These are phyloP conservation scores for Rotaria socialis DNA, from an alignment of 2,888 invertebrate species.

Conservation along the genomic window DNA sequence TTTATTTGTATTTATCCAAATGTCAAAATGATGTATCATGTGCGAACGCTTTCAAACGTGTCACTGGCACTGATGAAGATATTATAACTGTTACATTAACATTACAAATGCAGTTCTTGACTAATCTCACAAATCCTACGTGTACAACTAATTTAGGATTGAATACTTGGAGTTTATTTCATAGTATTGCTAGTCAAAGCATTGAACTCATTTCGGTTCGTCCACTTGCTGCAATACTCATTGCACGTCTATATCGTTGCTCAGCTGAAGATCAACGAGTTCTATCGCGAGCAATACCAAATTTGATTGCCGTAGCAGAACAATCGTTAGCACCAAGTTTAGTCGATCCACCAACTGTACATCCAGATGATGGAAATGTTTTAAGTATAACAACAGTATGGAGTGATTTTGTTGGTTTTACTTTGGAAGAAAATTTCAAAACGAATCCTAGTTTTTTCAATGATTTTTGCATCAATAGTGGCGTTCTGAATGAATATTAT, in stretches of 20 bases:
- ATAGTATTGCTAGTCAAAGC: neutral
- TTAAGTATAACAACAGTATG: neutral
- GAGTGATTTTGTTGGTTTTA: neutral
- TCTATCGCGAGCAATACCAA: no score
- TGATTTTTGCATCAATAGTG: neutral
- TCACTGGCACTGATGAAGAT: neutral
- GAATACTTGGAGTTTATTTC: neutral
- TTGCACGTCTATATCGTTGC: neutral
- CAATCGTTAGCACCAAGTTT: neutral
- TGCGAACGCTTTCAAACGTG: neutral
- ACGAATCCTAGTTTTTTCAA: neutral
- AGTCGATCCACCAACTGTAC: neutral
- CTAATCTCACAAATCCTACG: no score
- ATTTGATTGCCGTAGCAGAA: neutral
- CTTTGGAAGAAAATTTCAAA: neutral
- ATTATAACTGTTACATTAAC: neutral
- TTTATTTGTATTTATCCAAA: neutral
- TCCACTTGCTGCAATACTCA: neutral
- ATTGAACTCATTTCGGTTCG: neutral
- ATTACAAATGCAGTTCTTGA: no score
- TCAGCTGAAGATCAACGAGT: neutral
- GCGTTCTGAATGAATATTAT: neutral
- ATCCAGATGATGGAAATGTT: slow-evolving; percentile 33
- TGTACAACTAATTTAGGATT: neutral
- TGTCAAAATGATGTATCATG: neutral